These are phyloP conservation scores for Rhopalosiphum padi DNA, from an alignment of 1,140 invertebrate genomes.

Conservation along the genomic window DNA sequence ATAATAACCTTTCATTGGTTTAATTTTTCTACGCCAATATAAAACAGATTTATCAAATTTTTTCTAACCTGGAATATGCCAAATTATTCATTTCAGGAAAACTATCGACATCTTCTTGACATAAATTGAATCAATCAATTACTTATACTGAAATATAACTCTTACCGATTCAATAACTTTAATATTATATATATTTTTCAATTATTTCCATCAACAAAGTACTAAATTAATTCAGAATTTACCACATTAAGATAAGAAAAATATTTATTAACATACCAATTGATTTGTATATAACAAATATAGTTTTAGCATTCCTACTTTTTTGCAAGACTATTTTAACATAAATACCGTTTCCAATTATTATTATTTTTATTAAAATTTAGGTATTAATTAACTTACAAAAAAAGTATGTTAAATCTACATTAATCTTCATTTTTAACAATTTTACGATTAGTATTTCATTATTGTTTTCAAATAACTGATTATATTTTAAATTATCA, in stretches of 20 bases:
- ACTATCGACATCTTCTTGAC: background rate
- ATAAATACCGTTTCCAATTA: background rate
- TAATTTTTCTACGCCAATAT: background rate
- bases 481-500: background rate
- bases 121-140: background rate
- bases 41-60: background rate
- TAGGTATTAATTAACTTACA: background rate
- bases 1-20: background rate
- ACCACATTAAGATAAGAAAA: background rate
- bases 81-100: background rate
- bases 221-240: no score
- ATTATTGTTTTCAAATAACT: background rate
- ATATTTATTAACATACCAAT: background rate
- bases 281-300: background rate
- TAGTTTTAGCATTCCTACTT: background rate
- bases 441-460: background rate
- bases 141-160: background rate
- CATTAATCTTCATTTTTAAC: background rate
- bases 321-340: background rate
- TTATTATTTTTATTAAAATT: background rate
- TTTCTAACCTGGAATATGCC: background rate
- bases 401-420: background rate
- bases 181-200: background rate
- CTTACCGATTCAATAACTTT: background rate
- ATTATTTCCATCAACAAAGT: background rate